Base-by-base conservation (phyloP, 2,113 vertebrate species). In the Brachionichthys hirsutus region DNA sequence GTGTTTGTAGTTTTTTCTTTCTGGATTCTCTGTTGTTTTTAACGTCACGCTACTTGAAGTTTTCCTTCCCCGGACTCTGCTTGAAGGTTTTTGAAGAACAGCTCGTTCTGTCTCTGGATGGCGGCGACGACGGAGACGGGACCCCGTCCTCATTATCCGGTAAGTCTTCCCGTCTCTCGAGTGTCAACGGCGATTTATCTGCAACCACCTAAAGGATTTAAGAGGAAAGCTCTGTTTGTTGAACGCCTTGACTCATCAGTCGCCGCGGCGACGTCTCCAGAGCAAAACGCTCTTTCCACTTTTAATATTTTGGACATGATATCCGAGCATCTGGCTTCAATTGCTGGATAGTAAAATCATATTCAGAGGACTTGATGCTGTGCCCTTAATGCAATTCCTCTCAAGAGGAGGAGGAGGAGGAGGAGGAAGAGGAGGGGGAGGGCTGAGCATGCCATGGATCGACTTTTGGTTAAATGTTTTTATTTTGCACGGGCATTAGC, bases 51-150 rank as follows among this genome's bases (percentile, higher is more conserved):
- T 24, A 15, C 11, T 19, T 13, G 1, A 20, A 15, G 41, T 57
- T 54, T 50, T 3, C n/a, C 40, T 40, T 12, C 34, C 14, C 36
- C 6, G 53, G 59, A 4, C 44, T 61, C 24, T 76, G 11, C 54
- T 64, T 57, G 4, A 62, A 88, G 88, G 79, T 84, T 59, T 87
- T 85, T 66, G 66, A 83, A 38, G 85, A 90, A 42, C 64, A 77
- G 42, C 74, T 85, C 2, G 65, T 81, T 56, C 75, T 88, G 30
- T 85, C 82, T 40, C 38, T 88, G 80, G 82, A 78, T 51, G 85
- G 85, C 1, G 62, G 76, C 0, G 68, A 80, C 1, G 62, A 77
- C 2, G 80, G 70, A 11, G 74, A 81, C 17, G 65, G 76, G 8
- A 6, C 20, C 46, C 45, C 59, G 11, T 72, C 66, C 3, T 75